Base-by-base conservation (phyloP, 2,797 vertebrate species). In the Sebastes vulpes region DNA sequence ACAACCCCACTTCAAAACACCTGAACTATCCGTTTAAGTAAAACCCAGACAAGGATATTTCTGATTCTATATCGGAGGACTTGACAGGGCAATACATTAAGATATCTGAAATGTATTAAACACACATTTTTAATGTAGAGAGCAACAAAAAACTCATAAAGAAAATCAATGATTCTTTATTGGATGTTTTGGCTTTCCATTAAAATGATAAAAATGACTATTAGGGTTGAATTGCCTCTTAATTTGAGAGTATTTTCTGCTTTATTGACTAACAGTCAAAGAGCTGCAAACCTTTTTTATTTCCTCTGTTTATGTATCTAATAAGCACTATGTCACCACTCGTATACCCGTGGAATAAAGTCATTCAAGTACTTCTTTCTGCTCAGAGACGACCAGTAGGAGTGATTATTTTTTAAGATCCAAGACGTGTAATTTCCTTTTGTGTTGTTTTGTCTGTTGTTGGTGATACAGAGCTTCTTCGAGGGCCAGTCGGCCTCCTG, bases 401-500 rank as follows among this genome's bases (percentile, higher is more conserved):
- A 26, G 11, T 16, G 14, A n/a, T 64, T 64, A 4, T 11, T 52
- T 64, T 73, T 59, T 11, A 72, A 54, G 56, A 68, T 77, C 23
- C 56, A 69, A 65, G 79, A 81, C 20, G 56, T 85, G 77, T 90
- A 89, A 87, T 91, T 83, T 76, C 71, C 61, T 59, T 74, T 82
- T 59, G 46, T 57, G 2, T 74, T 65, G 82, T 92, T 87, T 79
- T 64, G 52, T 77, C 57, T 89, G 86, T 77, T 93, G 81, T 92
- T 94, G 90, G 83, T 93, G 86, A 94, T 93, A 79, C 95, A 99
- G 99, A 99, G 99, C 94, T 99, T 99, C 96, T 99, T 99, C 90
- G 99, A 99, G 96, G 99, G 99, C 81, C 99, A 99, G 90, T 99
- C 98, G 82, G 98, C 99, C 92, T 98, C 99, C 85, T 99, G 99